Percentiles rank a stretch among this genome's conserved stretches.
Conservation (phyloP, 2,888 invertebrate genomes). For the Mesorhabditis belari region DNA sequence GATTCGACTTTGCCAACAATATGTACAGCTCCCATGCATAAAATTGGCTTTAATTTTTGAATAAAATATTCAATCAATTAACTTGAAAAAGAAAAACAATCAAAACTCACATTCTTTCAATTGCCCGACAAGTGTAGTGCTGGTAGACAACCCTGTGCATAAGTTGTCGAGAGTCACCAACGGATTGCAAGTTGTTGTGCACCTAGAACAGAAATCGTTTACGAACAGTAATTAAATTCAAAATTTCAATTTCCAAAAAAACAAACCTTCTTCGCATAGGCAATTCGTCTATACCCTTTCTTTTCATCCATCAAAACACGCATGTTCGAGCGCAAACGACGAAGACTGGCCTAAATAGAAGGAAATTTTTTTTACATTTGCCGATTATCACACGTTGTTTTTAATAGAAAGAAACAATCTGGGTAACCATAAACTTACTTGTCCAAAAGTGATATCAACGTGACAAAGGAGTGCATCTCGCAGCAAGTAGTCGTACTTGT, state of each 20-base stretch:
- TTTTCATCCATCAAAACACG: constrained; percentile 16
- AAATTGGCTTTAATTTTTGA: not conserved
- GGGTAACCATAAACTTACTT: no score
- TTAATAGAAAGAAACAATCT: not conserved
- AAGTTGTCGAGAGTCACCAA: constrained; percentile 23
- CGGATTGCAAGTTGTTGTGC: constrained; percentile 12
- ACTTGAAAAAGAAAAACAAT: not conserved
- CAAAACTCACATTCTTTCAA: constrained; percentile 26
- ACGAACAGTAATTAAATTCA: no score
- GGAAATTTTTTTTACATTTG: no score
- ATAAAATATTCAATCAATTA: not conserved
- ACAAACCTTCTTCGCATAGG: not conserved
- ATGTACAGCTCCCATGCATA: not conserved
- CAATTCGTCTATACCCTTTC: constrained; percentile 13
- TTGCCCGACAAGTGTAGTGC: constrained; percentile 36
- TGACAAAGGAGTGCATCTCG: constrained; percentile 54
- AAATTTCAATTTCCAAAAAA: no score
- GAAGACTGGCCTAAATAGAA: constrained; percentile 6
- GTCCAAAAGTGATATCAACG: constrained; percentile 15
- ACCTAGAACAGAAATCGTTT: no score
- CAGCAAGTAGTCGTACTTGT: constrained; percentile 64
- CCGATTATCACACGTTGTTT: no score
- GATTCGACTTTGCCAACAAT: not conserved
- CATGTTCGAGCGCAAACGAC: constrained; percentile 13
- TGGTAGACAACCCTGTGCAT: constrained; percentile 44